Evolutionary conservation across 2,113 vertebrate species (phyloP), one percentile per base, ranked within the genome.

Genomic region (Nerophis lumbriciformis): DNA sequence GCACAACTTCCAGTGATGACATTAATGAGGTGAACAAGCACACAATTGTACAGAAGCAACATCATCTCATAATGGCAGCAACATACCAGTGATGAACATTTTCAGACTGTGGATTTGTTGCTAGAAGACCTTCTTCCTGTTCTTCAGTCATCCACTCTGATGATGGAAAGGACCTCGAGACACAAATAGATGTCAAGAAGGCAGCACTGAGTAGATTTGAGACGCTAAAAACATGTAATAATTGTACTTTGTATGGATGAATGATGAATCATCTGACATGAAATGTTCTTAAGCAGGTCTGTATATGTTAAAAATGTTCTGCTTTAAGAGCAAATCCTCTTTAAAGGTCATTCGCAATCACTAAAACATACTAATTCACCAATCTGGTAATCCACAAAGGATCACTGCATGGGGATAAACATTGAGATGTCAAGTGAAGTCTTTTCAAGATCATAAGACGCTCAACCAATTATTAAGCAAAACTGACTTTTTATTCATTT

Each of bases 21-120:
- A 28, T 28, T 28, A 80, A 73, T 68, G 37, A 66, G 35, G 49
- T 58, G 45, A 74, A 51, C 66, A 39, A 37, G 45, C 8, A 56
- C 55, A 19, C n/a, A 5, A 28, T 28, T 28, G 2, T 4, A 28
- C 28, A 28, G 28, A 28, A 2, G 28, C 2, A 28, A 28, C 28
- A 28, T 28, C 28, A 28, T 28, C 28, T 28, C 28, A 28, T 28
- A 3, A 28, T 28, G 28, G 28, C 28, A 28, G 28, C 28, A 28
- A 28, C 28, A 3, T 65, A 51, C 76, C 56, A 62, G 8, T 76
- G 72, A 81, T 48, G 63, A 68, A 71, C 66, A 60, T 56, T 44
- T 66, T 45, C 44, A 14, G 36, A 3, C 53, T 15, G 8, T 63
- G 4, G 50, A 35, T 21, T 36, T 49, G 36, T 48, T 60, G 50